Percentiles rank a stretch among this genome's conserved stretches.
phyloP scores from a whole-genome alignment of 1,140 invertebrate genomes.

The Scaptomyza pallida region DNA sequence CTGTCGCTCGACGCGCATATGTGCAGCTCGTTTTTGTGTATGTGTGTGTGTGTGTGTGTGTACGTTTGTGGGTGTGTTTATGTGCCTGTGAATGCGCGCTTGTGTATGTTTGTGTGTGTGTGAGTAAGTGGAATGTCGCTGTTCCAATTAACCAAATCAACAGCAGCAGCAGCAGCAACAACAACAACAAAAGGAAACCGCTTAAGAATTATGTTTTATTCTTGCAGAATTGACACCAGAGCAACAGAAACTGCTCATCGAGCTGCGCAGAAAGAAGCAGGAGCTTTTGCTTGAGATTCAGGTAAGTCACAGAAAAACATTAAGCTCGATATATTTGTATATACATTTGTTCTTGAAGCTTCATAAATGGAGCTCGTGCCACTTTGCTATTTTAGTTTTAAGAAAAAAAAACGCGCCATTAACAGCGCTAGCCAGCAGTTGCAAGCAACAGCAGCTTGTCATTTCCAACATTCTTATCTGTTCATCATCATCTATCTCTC shows the following conservation, averaged over 20 bases:
- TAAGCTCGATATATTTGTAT: no score
- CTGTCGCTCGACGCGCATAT: conserved; percentile 30
- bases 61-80: conserved; percentile 6
- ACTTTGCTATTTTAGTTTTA: no score
- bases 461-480: conserved; percentile 11
- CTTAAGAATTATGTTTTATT: conserved; percentile 89
- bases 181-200: conserved; percentile 72
- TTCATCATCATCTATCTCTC: conserved; percentile 3
- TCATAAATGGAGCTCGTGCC: no score
- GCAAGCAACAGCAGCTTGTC: conserved; percentile 1
- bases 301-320: conserved; percentile 88
- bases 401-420: background rate
- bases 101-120: conserved; percentile 29
- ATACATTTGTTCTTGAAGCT: no score
- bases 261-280: conserved; percentile 94
- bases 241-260: conserved; percentile 94
- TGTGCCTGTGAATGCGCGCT: conserved; percentile 7
- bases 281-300: conserved; percentile 96
- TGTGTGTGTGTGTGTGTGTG: conserved; percentile 6
- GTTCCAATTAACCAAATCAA: conserved; percentile 62
- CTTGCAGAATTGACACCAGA: conserved; percentile 95
- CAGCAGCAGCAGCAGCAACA: conserved; percentile 7
- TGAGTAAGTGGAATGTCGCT: conserved; percentile 44
- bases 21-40: conserved; percentile 25
- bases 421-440: no score